Conservation (phyloP, 30 jellyfish, hydroid and myxozoan genomes). For the Aurelia sp. region DNA sequence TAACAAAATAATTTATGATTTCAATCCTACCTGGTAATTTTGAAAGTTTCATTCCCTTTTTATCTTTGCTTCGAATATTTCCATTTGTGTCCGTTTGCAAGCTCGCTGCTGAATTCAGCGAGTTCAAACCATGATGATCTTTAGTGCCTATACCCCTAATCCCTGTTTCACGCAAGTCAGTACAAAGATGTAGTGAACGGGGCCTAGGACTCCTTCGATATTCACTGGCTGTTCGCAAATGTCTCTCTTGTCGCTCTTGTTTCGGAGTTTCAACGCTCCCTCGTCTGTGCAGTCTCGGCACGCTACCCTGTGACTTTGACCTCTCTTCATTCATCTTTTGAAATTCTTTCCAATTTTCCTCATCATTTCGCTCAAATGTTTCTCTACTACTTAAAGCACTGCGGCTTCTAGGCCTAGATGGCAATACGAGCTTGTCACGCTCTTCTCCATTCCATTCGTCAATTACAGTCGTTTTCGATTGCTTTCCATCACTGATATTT, state of each 20-base stretch:
- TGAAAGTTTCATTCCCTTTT: slow-evolving; percentile 34
- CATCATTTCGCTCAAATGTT: slow-evolving; percentile 29
- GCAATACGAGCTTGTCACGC: neutral
- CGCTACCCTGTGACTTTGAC: slow-evolving; percentile 21
- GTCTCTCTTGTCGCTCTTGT: slow-evolving; percentile 40
- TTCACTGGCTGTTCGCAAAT: slow-evolving; percentile 33
- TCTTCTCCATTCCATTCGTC: neutral
- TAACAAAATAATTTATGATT: too few relatives aligned
- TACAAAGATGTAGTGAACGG: slow-evolving; percentile 35
- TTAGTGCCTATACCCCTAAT: neutral
- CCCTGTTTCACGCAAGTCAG: slow-evolving; percentile 16
- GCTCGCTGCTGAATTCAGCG: neutral
- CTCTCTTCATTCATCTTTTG: slow-evolving; percentile 37
- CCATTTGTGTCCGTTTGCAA: slow-evolving; percentile 17
- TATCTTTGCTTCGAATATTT: slow-evolving; percentile 19
- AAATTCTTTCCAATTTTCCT: slow-evolving; percentile 11
- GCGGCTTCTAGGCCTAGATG: slow-evolving; percentile 59
- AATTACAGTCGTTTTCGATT: slow-evolving; percentile 28
- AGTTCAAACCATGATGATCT: neutral
- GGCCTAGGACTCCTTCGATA: slow-evolving; percentile 37
- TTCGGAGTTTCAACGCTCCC: slow-evolving; percentile 51
- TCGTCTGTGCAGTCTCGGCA: slow-evolving; percentile 42
- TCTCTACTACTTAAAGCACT: slow-evolving; percentile 49
- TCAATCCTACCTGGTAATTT: slow-evolving; percentile 30
- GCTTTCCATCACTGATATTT: slow-evolving; percentile 1